Evolutionary conservation across 2,888 invertebrate genomes (phyloP), one percentile per base, ranked within the genome.

Genomic region (Drosophila hamatofila): DNA sequence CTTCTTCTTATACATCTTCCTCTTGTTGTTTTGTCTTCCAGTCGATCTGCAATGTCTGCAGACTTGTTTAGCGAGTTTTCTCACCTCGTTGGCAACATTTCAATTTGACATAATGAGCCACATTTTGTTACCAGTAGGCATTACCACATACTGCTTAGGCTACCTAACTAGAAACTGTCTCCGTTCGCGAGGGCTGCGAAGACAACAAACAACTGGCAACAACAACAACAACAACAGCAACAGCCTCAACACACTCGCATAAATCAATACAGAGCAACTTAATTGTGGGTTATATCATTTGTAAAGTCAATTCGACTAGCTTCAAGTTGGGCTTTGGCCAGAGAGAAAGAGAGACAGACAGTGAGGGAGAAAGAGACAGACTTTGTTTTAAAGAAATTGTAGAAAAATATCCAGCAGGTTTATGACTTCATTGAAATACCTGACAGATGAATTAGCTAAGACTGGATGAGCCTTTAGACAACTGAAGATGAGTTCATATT

Each of bases 51-150:
- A 72, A 78, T 63, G 61, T 77, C 67, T 60, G 73, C 68, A 74
- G n/a, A 66, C 66, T 77, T 78, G 78, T 76, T 72, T 64, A 66
- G 84, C 74, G 71, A 80, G 79, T 81, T 78, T 78, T 74, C 64
- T 74, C 75, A 68, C 62, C 54, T 55, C 35, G 46, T 44, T 46
- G 74, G 81, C 90, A 91, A 92, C 92, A 92, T 92, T 91, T 92
- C 91, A 92, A 92, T 92, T 91, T 92, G 92, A 91, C 91, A 92
- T 92, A 92, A 92, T 92, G 91, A 92, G 92, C 88, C 85, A 91
- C 88, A 91, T 85, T 89, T 90, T 87, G 83, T 85, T 80, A 65
- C 56, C 80, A 63, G 80, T 79, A 75, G 72, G 72, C 76, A 72
- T 64, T 61, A 72, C 57, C 66, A 84, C 64, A 75, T 41, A 49